Base-by-base conservation (phyloP, 1,140 invertebrate species). In the Galleria mellonella region DNA sequence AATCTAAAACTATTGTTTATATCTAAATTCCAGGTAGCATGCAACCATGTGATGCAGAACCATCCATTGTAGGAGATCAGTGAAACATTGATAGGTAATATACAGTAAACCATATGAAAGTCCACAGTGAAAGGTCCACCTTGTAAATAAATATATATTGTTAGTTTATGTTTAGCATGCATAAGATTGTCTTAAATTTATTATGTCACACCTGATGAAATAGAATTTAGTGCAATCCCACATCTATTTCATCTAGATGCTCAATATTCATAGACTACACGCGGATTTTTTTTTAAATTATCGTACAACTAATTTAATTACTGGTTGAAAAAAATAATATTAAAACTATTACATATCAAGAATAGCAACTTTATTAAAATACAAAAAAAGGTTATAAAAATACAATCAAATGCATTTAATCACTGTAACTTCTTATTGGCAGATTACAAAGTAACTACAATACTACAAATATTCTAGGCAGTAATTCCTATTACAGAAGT, bases 311-410 rank as follows among this genome's bases (percentile, higher is more conserved):
- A 35, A 8, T 15, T 14, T 9, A 14, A 35, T 15, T 35, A 32
- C 12, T 11, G 5, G 14, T 13, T 9, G 32, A 35, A 37, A 9
- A 32, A 45, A 7, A 29, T 32, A 35, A 43, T 60, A 81, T 70
- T 69, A 46, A 83, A 78, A 79, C 72, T 62, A 74, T 35, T 51
- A 47, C 40, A 33, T 74, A 71, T 69, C 68, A 77, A 81, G 75
- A 81, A 84, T 83, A 83, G 78, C 73, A 84, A 82, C 76, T 84
- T 84, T 84, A 84, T 84, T 74, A 41, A 73, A 83, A 84, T 81
- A 83, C 79, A 84, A 76, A 84, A 83, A 83, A 78, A 70, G 72
- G 62, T 77, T 83, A 81, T 83, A 84, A 82, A 79, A 84, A 82
- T 84, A 83, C 77, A 84, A 84, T 84, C 77, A 84, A 84, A 84